These are phyloP conservation scores for Centrocercus urophasianus DNA, from an alignment of 2,113 vertebrate species.

Conservation along the genomic window DNA sequence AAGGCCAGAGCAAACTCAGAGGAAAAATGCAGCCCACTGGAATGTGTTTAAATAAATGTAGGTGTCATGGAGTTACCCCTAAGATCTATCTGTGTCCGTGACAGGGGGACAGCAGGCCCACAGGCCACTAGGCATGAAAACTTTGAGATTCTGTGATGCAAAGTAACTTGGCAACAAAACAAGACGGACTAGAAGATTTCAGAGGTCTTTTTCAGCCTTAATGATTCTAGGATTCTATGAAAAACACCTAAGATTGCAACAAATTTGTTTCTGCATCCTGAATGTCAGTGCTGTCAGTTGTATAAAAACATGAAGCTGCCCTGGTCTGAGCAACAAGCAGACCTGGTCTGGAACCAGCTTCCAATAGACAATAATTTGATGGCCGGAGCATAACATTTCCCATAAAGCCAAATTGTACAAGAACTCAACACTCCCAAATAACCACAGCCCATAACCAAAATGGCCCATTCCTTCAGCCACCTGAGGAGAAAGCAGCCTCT, in stretches of 20 bases:
- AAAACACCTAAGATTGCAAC: background rate
- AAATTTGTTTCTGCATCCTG: background rate
- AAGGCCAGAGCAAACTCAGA: background rate
- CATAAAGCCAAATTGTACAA: background rate
- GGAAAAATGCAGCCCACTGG: background rate
- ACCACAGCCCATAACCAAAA: background rate
- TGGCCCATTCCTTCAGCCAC: background rate
- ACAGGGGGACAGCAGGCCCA: no score
- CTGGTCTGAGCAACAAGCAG: background rate
- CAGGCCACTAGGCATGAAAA: background rate
- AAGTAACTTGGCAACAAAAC: background rate
- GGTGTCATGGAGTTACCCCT: no score
- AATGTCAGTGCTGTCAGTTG: background rate
- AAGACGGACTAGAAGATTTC: no score
- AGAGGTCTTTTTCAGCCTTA: no score
- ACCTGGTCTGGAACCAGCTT: background rate
- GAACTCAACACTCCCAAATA: background rate
- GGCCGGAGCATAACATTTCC: background rate
- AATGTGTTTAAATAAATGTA: background rate
- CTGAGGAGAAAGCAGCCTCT: background rate
- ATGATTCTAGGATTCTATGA: no score
- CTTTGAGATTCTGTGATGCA: background rate
- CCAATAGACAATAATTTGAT: background rate
- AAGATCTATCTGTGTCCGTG: no score
- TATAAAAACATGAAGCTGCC: background rate